Evolutionary conservation across 2,113 vertebrate genomes (phyloP).

Genomic region (Indicator maculatus): DNA sequence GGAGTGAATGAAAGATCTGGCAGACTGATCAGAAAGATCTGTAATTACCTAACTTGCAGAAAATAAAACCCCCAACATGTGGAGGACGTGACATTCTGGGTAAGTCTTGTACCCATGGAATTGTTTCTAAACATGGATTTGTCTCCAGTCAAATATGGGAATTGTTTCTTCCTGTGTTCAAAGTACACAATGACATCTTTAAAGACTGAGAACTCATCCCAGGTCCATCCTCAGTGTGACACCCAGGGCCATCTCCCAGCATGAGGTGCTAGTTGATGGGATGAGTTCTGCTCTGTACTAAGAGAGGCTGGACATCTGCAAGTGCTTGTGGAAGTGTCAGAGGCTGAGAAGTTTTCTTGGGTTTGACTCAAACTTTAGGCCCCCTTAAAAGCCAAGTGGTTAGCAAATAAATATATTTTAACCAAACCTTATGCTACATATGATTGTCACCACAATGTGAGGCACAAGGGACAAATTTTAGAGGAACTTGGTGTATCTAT

Average conservation of each 20-base stretch:
- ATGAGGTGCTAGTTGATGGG: not conserved
- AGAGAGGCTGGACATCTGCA: not conserved
- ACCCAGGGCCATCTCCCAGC: not conserved
- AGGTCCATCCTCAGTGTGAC: not conserved
- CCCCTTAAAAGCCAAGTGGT: not conserved
- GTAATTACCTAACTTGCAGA: not conserved
- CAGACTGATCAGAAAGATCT: not conserved
- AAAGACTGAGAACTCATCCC: not conserved
- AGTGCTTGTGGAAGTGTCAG: not conserved
- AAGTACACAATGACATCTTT: not conserved
- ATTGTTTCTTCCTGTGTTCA: fast-evolving
- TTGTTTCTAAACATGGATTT: not conserved
- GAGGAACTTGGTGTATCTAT: not conserved
- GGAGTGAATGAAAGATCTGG: not conserved
- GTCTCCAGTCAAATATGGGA: not conserved
- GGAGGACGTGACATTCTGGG: not conserved
- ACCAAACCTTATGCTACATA: not conserved
- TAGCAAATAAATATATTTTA: not conserved
- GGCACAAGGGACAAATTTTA: not conserved
- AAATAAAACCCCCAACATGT: not conserved
- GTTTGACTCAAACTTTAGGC: not conserved
- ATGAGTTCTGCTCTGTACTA: not conserved
- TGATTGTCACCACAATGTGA: not conserved
- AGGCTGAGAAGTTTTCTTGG: not conserved
- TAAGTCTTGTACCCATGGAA: not conserved